Conservation (phyloP, 2,797 vertebrate genomes). For the Scleropages formosus region DNA sequence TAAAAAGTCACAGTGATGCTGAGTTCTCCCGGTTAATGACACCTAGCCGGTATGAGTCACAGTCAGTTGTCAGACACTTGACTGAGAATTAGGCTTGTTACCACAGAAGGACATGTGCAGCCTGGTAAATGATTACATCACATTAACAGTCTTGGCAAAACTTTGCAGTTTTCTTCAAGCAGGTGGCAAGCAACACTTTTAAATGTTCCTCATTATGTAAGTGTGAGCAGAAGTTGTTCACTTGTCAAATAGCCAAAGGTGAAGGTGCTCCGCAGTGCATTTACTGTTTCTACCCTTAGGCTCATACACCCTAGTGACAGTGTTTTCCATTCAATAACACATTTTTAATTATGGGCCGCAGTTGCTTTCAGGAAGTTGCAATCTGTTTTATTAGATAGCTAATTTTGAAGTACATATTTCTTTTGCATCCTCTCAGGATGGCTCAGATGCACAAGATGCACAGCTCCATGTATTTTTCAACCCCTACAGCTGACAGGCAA, state of each 20-base stretch:
- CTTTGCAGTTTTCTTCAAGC: neutral
- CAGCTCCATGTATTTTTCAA: no score
- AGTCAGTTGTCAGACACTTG: neutral
- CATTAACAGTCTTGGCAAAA: neutral
- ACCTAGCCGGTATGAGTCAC: no score
- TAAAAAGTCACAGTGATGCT: no score
- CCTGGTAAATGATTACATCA: neutral
- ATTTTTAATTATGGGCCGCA: no score
- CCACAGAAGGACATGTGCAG: neutral
- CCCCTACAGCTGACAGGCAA: no score
- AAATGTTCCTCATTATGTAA: neutral
- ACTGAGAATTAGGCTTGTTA: neutral
- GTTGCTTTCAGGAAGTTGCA: neutral
- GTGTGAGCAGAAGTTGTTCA: conserved; percentile 4
- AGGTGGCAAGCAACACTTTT: neutral
- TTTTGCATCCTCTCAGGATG: neutral
- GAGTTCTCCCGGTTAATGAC: no score
- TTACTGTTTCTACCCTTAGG: neutral
- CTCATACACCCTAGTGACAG: neutral
- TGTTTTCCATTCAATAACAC: neutral
- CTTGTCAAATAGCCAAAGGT: neutral
- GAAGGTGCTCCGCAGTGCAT: neutral
- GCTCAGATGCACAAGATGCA: neutral
- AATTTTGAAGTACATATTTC: neutral
- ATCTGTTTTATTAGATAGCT: neutral